Percentiles rank a stretch among this genome's conserved stretches.
These are phyloP conservation scores for Sesamia inferens DNA, from an alignment of 2,888 invertebrate species.

Conservation along the genomic window DNA sequence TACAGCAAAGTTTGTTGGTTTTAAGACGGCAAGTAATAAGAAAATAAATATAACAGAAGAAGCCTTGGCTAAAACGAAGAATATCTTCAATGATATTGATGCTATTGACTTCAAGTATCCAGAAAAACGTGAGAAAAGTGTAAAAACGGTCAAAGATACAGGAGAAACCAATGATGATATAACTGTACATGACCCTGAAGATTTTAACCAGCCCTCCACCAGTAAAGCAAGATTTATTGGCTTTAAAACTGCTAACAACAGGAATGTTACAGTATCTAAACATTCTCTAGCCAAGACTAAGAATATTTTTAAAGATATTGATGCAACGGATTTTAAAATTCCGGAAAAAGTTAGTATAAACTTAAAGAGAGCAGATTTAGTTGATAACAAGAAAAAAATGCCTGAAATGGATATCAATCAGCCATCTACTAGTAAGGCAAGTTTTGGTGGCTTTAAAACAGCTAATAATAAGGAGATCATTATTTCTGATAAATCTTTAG, in stretches of 20 bases:
- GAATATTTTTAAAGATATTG: constrained; percentile 44
- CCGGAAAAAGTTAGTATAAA: background rate
- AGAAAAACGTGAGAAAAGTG: background rate
- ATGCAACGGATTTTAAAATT: background rate
- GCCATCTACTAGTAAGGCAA: constrained; percentile 20
- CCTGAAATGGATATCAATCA: constrained; percentile 5
- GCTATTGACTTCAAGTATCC: constrained; percentile 11
- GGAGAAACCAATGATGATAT: background rate
- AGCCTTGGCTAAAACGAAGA: constrained; percentile 23
- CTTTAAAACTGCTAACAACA: constrained; percentile 45
- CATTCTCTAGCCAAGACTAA: constrained; percentile 25
- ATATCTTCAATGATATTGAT: constrained; percentile 45
- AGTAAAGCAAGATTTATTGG: constrained; percentile 18
- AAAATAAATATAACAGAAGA: constrained; percentile 25
- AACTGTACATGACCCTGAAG: background rate
- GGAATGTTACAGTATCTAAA: constrained; percentile 25
- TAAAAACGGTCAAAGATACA: background rate
- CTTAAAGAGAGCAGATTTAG: fast-evolving
- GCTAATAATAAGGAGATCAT: constrained; percentile 34
- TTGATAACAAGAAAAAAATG: background rate
- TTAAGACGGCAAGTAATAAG: constrained; percentile 44
- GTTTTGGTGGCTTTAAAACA: constrained; percentile 39
- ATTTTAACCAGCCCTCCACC: constrained; percentile 1
- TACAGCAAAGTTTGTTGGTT: constrained; percentile 21
- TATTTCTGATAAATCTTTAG: constrained; percentile 31